Evolutionary conservation across 1,140 invertebrate species (phyloP).

Genomic region (Heterodera schachtii): DNA sequence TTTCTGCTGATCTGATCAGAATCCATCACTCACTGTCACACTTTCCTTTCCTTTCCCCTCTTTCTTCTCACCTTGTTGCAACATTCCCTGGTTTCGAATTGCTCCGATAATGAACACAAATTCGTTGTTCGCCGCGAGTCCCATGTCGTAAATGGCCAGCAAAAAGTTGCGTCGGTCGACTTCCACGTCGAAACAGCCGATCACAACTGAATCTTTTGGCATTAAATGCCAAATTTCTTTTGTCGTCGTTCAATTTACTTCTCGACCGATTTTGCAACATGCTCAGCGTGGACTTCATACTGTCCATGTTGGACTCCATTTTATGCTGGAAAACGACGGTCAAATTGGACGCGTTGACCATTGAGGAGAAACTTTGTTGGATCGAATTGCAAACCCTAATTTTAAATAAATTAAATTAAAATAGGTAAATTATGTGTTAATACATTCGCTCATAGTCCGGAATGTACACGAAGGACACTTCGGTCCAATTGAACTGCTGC

Average conservation of each 20-base stretch:
- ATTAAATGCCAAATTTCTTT: not conserved
- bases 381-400: slow-evolving; percentile 44
- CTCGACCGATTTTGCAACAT: slow-evolving; percentile 14
- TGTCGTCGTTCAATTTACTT: slow-evolving; percentile 7
- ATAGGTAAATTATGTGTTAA: not conserved
- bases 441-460: slow-evolving; percentile 28
- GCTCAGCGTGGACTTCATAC: slow-evolving; percentile 35
- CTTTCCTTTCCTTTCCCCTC: not conserved
- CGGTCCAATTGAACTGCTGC: slow-evolving; percentile 41
- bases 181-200: slow-evolving; percentile 44
- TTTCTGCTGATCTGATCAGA: too few relatives aligned
- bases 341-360: slow-evolving; percentile 19
- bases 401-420: not conserved
- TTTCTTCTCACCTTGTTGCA: slow-evolving; percentile 32
- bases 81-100: slow-evolving; percentile 46
- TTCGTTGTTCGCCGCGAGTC: slow-evolving; percentile 38
- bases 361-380: slow-evolving; percentile 38
- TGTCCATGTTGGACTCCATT: slow-evolving; percentile 10
- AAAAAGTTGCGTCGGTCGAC: slow-evolving; percentile 45
- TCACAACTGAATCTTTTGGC: slow-evolving; percentile 28
- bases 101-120: slow-evolving; percentile 46
- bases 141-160: slow-evolving; percentile 34
- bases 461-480: slow-evolving; percentile 47
- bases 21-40: not conserved
- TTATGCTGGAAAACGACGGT: slow-evolving; percentile 19